Evolutionary conservation across 2,888 invertebrate species (phyloP).

Genomic region (Eutolmus rufibarbis): DNA sequence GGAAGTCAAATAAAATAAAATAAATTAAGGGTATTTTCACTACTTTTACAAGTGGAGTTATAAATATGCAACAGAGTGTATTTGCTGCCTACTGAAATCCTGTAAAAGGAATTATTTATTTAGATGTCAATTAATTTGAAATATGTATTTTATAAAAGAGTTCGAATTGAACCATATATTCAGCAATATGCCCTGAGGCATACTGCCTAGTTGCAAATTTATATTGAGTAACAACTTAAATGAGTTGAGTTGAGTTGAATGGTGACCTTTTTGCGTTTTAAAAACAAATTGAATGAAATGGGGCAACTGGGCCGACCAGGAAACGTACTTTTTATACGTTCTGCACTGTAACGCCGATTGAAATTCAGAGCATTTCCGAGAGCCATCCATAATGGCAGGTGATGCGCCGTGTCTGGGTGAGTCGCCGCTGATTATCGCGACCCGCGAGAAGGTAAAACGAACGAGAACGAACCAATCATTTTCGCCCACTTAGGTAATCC

Average conservation of each 20-base stretch:
- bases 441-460: not conserved
- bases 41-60: too few relatives aligned
- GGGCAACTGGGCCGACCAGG: not conserved
- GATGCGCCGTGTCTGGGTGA: not conserved
- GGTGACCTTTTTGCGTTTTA: not conserved
- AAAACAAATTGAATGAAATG: not conserved
- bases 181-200: not conserved
- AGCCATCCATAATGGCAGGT: constrained; percentile 22
- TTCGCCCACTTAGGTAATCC: constrained; percentile 43
- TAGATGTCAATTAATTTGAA: too few relatives aligned
- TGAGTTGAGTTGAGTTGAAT: not conserved
- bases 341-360: not conserved
- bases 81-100: too few relatives aligned
- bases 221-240: not conserved
- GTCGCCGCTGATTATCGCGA: not conserved
- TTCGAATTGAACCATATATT: too few relatives aligned
- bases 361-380: constrained; percentile 10
- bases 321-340: not conserved
- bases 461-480: constrained; percentile 16
- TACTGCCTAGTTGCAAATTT: not conserved
- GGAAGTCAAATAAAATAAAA: too few relatives aligned
- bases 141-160: too few relatives aligned
- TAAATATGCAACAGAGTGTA: too few relatives aligned
- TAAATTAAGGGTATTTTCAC: too few relatives aligned
- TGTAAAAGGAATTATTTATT: too few relatives aligned